phyloP scores from a whole-genome alignment of 2,113 vertebrate genomes.

The Pelmatolapia mariae region DNA sequence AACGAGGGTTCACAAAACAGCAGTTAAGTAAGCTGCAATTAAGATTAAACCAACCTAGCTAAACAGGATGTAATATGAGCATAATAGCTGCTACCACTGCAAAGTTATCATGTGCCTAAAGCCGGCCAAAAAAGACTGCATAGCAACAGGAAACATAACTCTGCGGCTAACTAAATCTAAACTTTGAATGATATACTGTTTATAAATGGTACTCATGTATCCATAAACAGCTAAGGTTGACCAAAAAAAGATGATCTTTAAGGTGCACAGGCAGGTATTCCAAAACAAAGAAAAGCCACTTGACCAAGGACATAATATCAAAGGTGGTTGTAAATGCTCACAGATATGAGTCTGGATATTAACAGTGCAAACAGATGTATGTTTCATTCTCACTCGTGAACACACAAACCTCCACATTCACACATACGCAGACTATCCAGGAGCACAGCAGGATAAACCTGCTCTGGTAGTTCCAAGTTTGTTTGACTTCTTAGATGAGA shows the following conservation, averaged over 20 bases:
- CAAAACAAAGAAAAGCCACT: neutral
- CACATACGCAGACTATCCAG: neutral
- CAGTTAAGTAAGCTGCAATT: neutral
- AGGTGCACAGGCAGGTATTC: neutral
- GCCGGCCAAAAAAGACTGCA: neutral
- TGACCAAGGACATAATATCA: neutral
- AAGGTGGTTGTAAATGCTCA: neutral
- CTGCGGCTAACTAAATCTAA: neutral
- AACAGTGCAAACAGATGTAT: neutral
- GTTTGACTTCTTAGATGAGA: conserved; percentile 62
- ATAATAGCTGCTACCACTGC: neutral
- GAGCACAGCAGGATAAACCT: conserved; percentile 60
- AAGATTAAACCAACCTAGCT: neutral
- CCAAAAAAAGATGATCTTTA: neutral
- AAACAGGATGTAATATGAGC: neutral
- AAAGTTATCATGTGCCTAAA: neutral
- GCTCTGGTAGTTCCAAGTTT: conserved; percentile 55
- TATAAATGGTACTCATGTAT: neutral
- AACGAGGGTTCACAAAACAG: neutral
- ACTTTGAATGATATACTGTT: neutral
- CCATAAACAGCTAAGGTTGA: neutral
- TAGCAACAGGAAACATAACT: neutral
- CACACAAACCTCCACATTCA: neutral
- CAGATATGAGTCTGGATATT: neutral
- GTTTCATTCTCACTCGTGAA: conserved; percentile 1